Evolutionary conservation across 1,140 invertebrate species (phyloP), one percentile per base, ranked within the genome.

Genomic region (Zaprionus tsacasi): DNA sequence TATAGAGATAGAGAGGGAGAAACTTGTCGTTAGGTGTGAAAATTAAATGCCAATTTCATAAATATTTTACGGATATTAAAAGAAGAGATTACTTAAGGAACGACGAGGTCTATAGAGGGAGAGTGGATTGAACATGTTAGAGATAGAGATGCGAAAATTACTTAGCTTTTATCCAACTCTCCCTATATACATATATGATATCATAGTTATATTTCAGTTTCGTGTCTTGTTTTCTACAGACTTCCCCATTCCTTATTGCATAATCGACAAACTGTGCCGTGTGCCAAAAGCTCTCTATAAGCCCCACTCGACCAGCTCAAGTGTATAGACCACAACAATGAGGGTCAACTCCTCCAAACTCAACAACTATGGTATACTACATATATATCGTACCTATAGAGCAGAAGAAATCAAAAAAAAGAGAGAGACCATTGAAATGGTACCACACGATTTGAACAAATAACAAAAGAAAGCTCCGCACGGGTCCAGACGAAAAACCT

Each of bases 401-500:
- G 45, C 38, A 61, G 40, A 66, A 52, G 27, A 68, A 54, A 72
- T 33, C n/a, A 43, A 25, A 45, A 48, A 52, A 56, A 65, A 63
- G 38, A 54, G 13, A n/a, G 48, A 64, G 61, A 66, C 35, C 64
- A 83, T 76, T 71, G 38, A 66, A 66, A 66, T 71, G 52, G 52
- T 72, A 76, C 73, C 68, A 76, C 74, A 76, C 74, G 74, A 76
- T 60, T 67, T 76, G 63, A 71, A 33, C 70, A 72, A 64, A 70
- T 72, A 89, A 88, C 80, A 88, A 88, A 88, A 88, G 85, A 88
- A 88, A 88, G 83, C 82, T 75, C 76, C 81, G 78, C 82, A 73
- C 81, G 81, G 81, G 78, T 76, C 61, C 70, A 78, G 77, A 80
- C 80, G 45, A 78, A 76, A 78, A 86, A 45, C 40, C 82, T 71